A percentile compares a stretch with the other conserved stretches of the same genome.
phyloP scores from a whole-genome alignment of 2,888 invertebrate genomes.

The Drosophila paramelanica region DNA sequence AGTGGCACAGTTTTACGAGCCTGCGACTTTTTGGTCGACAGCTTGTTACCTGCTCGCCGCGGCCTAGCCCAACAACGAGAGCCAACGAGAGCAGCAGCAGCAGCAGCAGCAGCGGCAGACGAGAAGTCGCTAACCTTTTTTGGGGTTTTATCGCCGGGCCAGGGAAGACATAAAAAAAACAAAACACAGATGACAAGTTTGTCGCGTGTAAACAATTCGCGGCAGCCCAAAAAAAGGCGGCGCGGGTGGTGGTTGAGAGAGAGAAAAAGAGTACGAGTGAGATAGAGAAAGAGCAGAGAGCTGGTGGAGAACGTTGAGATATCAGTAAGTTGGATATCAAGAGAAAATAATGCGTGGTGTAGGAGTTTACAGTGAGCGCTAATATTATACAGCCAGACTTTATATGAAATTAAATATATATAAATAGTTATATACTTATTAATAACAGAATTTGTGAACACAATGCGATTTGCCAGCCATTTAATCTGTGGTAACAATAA shows the following conservation, averaged over 20 bases:
- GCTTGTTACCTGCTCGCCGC: constrained; percentile 47
- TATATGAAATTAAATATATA: not conserved
- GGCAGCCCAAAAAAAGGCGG: constrained; percentile 66
- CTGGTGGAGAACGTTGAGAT: constrained; percentile 40
- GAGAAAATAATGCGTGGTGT: constrained; percentile 48
- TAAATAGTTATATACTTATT: too few relatives aligned
- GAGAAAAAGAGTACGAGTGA: not conserved
- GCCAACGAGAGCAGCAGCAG: constrained; percentile 14
- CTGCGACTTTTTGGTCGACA: constrained; percentile 56
- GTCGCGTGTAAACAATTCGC: constrained; percentile 78
- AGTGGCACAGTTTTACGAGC: constrained; percentile 69
- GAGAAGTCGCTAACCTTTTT: constrained; percentile 76
- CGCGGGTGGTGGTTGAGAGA: constrained; percentile 55
- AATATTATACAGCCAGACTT: constrained; percentile 15
- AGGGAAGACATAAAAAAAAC: constrained; percentile 43
- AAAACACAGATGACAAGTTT: constrained; percentile 71
- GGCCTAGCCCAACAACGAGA: constrained; percentile 72
- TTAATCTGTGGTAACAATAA: too few relatives aligned
- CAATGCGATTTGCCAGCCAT: too few relatives aligned
- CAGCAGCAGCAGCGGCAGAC: constrained; percentile 36
- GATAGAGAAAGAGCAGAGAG: not conserved
- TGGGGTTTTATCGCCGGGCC: constrained; percentile 61
- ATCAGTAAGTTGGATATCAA: constrained; percentile 64
- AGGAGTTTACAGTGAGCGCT: constrained; percentile 46
- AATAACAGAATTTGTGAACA: too few relatives aligned